A percentile compares a stretch with the other conserved stretches of the same genome.
Conservation (phyloP, 2,797 vertebrate species). For the Artibeus lituratus region DNA sequence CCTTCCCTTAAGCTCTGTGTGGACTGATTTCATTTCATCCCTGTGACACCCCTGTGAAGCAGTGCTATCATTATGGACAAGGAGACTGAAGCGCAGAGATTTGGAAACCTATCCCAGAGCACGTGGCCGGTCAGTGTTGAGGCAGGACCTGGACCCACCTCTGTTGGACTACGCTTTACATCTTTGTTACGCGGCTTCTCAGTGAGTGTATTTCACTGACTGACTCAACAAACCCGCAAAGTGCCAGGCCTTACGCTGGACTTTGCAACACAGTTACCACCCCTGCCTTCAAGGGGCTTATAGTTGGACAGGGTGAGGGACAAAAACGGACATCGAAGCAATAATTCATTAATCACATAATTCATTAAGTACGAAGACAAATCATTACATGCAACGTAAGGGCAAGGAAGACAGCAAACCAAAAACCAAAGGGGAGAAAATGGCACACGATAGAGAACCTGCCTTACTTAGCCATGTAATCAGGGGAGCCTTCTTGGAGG, state of each 20-base stretch:
- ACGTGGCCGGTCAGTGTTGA: not conserved
- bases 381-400: not conserved
- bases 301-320: not conserved
- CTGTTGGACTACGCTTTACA: not conserved
- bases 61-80: not conserved
- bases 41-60: not conserved
- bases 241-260: not conserved
- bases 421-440: not conserved
- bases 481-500: not conserved
- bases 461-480: not conserved
- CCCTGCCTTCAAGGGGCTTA: not conserved
- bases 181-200: not conserved
- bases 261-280: not conserved
- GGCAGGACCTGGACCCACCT: not conserved
- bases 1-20: not conserved
- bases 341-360: not conserved
- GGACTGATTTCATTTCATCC: not conserved
- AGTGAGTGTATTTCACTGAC: not conserved
- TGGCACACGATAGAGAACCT: not conserved
- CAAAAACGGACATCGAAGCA: not conserved
- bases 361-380: not conserved
- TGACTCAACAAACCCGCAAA: not conserved
- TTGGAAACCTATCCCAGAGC: not conserved
- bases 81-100: not conserved
- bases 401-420: not conserved